Base-by-base conservation (phyloP, 2,797 vertebrate genomes). In the Cynodonichthys magdalenae region DNA sequence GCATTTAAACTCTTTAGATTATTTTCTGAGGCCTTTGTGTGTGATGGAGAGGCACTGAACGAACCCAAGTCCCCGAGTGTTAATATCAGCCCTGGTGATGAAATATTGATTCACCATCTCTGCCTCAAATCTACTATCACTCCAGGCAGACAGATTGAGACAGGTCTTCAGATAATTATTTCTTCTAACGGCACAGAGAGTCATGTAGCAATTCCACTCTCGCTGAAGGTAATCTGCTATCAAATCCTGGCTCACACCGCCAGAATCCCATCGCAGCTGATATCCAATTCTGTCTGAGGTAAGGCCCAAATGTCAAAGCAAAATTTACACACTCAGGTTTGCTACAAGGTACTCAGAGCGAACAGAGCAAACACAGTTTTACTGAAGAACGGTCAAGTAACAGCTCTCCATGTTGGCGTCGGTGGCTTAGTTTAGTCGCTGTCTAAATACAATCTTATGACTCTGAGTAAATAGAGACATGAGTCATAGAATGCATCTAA, bases 31-130 rank as follows among this genome's bases (percentile, higher is more conserved):
- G 36, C 36, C 12, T 11, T 39, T 39, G 36, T 39, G 36, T 44
- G 61, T 6, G 42, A 6, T 19, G 3, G 36, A 53, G 20, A 14
- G 10, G 18, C 41, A 15, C 56, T 34, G 20, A 58, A n/a, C 1
- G 42, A 59, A 46, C 57, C 69, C 3, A 19, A 70, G 69, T 69
- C 72, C 70, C 68, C 53, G 41, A 56, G 59, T 71, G 63, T 80
- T 74, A 66, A 62, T 71, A 83, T 72, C 59, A 77, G 61, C 34
- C 51, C 11, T 56, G 65, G 58, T 67, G 74, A 90, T 89, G 74
- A 86, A 85, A 87, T 90, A 91, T 89, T 76, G 86, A 89, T 85
- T 77, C 45, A 45, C 14, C 63, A 46, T 75, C 50, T 8, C 62
- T 51, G 63, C 44, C 65, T 27, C 29, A 57, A 69, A 74, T 48